Percentiles rank a stretch among this genome's conserved stretches.
phyloP scores from a whole-genome alignment of 1,140 invertebrate genomes.

The Choristoneura fumiferana region DNA sequence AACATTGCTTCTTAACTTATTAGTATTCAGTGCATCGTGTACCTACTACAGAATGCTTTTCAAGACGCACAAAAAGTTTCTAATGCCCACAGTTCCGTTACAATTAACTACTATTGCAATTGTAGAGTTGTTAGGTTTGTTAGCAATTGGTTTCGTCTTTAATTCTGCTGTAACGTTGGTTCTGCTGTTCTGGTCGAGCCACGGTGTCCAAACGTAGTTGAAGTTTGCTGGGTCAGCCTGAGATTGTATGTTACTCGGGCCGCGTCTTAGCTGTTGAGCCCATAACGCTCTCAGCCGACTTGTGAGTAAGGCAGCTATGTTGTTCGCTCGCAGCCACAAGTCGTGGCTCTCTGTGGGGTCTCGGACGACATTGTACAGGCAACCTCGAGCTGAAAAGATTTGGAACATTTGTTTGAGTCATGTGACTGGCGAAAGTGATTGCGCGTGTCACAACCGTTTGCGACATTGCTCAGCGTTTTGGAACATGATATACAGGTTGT shows the following conservation, averaged over 20 bases:
- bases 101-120: conserved; percentile 35
- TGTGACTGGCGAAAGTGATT: conserved; percentile 5
- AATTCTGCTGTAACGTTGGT: conserved; percentile 15
- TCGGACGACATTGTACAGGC: conserved; percentile 56
- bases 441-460: neutral
- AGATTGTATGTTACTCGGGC: conserved; percentile 31
- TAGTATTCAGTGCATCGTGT: too few species aligned
- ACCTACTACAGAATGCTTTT: conserved; percentile 43
- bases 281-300: conserved; percentile 51
- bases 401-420: conserved; percentile 11
- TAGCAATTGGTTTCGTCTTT: neutral
- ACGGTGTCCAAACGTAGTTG: conserved; percentile 57
- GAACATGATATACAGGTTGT: too few species aligned
- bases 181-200: conserved; percentile 36
- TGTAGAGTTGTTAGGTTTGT: conserved; percentile 26
- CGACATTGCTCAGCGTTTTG: conserved; percentile 2
- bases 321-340: conserved; percentile 49
- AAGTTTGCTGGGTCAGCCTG: conserved; percentile 54
- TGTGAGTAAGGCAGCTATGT: conserved; percentile 47
- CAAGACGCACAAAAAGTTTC: conserved; percentile 57
- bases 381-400: conserved; percentile 49
- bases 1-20: too few species aligned
- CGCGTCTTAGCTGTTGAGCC: conserved; percentile 42
- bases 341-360: conserved; percentile 62
- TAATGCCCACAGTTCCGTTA: conserved; percentile 41